phyloP scores from a whole-genome alignment of 2,797 vertebrate genomes.

The Sitta carolinensis region DNA sequence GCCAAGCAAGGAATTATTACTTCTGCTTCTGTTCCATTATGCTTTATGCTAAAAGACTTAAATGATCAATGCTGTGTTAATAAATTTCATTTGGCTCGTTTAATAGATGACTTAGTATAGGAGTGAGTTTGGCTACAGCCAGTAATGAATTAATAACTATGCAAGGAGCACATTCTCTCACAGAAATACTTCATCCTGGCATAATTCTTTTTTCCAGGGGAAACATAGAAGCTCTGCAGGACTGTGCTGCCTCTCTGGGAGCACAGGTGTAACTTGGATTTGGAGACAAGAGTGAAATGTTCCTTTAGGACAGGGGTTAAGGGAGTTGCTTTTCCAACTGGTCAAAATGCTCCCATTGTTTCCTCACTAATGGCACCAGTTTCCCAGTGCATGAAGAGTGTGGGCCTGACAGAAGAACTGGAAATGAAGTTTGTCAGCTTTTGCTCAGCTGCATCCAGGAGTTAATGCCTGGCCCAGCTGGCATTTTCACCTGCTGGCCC shows the following conservation, averaged over 20 bases:
- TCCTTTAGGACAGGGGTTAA: neutral
- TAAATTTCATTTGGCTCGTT: constrained; percentile 64
- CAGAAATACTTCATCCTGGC: neutral
- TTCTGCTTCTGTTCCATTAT: constrained; percentile 35
- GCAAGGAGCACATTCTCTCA: constrained; percentile 39
- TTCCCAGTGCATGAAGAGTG: neutral
- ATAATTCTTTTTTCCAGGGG: neutral
- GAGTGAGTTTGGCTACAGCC: constrained; percentile 51
- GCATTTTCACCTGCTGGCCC: neutral
- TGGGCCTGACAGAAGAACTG: neutral
- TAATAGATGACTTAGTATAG: constrained; percentile 59
- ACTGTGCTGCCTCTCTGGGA: fast-evolving
- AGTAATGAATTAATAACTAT: constrained; percentile 63
- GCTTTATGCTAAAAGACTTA: constrained; percentile 54
- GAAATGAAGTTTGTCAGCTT: constrained; percentile 47
- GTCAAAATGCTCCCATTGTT: neutral
- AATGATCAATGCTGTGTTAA: constrained; percentile 61
- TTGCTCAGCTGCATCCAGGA: neutral
- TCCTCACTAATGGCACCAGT: neutral
- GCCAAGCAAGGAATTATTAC: constrained; percentile 7
- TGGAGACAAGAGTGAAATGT: neutral
- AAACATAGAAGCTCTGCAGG: neutral
- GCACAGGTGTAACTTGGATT: neutral
- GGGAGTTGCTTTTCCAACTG: neutral
- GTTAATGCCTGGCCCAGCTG: neutral